phyloP scores from a whole-genome alignment of 2,797 vertebrate genomes.

The Leuciscus waleckii region DNA sequence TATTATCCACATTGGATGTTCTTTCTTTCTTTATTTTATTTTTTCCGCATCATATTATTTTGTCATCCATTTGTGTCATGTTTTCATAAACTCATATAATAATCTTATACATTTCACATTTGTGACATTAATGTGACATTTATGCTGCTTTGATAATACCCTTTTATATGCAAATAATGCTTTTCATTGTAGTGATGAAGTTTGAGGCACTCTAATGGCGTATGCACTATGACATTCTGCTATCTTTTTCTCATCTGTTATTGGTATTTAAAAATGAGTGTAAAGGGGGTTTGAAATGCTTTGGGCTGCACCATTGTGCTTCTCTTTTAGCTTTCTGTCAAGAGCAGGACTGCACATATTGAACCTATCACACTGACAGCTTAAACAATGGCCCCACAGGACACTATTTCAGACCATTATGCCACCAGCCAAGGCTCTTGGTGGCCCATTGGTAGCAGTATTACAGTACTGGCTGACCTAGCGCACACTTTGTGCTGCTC shows the following conservation, averaged over 20 bases:
- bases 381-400: conserved; percentile 37
- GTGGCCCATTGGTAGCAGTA: conserved; percentile 28
- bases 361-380: conserved; percentile 15
- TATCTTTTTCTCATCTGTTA: conserved; percentile 18
- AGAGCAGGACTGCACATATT: conserved; percentile 33
- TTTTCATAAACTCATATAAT: neutral
- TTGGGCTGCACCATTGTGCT: conserved; percentile 8
- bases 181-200: neutral
- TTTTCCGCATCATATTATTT: neutral
- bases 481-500: conserved; percentile 1
- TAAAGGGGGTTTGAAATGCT: conserved; percentile 22
- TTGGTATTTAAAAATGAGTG: conserved; percentile 20
- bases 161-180: neutral
- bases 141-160: neutral
- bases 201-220: neutral
- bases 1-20: neutral
- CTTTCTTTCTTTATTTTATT: neutral
- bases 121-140: neutral
- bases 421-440: conserved; percentile 1
- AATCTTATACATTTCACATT: neutral
- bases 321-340: neutral
- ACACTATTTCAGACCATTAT: conserved; percentile 24
- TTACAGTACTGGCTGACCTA: conserved; percentile 22
- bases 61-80: neutral
- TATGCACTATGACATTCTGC: neutral